These are phyloP conservation scores for Andrena haemorrhoa DNA, from an alignment of 2,888 invertebrate species.

Conservation along the genomic window DNA sequence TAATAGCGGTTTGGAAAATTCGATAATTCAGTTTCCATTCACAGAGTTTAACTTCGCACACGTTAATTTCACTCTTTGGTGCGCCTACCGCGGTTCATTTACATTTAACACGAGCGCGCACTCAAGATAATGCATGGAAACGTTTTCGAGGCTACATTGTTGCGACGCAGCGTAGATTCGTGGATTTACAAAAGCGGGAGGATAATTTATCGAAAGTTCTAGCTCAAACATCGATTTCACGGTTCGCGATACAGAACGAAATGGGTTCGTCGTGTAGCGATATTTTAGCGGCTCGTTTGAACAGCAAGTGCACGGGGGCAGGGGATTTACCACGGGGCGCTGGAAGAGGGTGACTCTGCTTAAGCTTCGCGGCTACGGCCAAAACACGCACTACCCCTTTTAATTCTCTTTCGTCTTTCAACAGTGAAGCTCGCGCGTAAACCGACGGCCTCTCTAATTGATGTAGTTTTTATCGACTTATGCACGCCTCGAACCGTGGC, in stretches of 20 bases:
- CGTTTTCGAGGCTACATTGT: background rate
- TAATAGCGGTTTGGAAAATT: conserved; percentile 56
- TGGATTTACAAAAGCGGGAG: background rate
- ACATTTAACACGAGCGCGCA: background rate
- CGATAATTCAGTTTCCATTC: conserved; percentile 31
- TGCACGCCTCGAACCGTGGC: conserved; percentile 76
- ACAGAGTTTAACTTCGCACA: conserved; percentile 27
- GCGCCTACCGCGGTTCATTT: background rate
- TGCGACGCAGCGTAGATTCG: background rate
- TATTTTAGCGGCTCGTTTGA: conserved; percentile 41
- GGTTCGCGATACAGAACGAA: conserved; percentile 19
- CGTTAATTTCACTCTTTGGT: conserved; percentile 24
- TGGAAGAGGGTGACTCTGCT: conserved; percentile 71
- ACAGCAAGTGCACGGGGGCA: conserved; percentile 9
- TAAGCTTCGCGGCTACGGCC: conserved; percentile 69
- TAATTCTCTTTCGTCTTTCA: conserved; percentile 75
- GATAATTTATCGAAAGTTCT: background rate
- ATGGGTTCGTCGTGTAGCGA: conserved; percentile 21
- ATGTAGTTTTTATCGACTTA: conserved; percentile 81
- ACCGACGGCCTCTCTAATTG: conserved; percentile 79
- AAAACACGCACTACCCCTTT: conserved; percentile 72
- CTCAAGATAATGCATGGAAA: background rate
- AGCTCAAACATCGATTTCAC: background rate
- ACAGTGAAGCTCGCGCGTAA: conserved; percentile 69
- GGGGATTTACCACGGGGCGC: conserved; percentile 46